Evolutionary conservation across 2,888 invertebrate genomes (phyloP).

Genomic region (Frankliniella intonsa): DNA sequence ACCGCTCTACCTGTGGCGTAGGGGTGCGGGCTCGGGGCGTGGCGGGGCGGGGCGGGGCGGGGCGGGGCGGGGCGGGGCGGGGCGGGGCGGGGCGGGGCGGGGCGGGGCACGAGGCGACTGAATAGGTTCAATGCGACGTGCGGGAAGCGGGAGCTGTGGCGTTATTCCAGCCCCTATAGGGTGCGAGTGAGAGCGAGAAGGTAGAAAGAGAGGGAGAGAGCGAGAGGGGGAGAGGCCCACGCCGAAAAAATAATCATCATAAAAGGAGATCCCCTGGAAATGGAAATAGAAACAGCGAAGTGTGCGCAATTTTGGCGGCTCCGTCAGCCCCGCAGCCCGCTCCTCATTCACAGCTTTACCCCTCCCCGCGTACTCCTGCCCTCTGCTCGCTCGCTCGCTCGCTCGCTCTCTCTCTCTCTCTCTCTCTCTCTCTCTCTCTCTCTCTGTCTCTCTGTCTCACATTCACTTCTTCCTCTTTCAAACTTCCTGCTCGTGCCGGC

Average conservation of each 20-base stretch:
- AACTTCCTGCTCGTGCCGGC: neutral
- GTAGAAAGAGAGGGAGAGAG: neutral
- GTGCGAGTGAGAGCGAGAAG: neutral
- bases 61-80: neutral
- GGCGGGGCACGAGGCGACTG: neutral
- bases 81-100: neutral
- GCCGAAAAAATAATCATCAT: conserved; percentile 16
- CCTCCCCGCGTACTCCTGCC: too few relatives aligned
- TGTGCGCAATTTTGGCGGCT: conserved; percentile 15
- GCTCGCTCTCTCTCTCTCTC: neutral
- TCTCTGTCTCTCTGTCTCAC: neutral
- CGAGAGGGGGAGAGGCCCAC: neutral
- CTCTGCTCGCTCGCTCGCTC: too few relatives aligned
- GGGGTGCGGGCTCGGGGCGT: neutral
- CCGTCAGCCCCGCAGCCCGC: neutral
- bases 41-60: neutral
- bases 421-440: too few relatives aligned
- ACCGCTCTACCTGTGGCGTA: neutral
- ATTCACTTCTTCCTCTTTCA: neutral
- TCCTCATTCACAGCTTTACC: neutral
- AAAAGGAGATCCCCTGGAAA: conserved; percentile 2
- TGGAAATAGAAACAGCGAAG: conserved; percentile 22
- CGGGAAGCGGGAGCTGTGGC: neutral
- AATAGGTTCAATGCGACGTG: neutral
- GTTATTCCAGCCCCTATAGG: neutral